Percentiles rank a stretch among this genome's conserved stretches.
These are phyloP conservation scores for Desmophyllum pertusum DNA, from an alignment of 92 coral and sea anemone species.

Conservation along the genomic window DNA sequence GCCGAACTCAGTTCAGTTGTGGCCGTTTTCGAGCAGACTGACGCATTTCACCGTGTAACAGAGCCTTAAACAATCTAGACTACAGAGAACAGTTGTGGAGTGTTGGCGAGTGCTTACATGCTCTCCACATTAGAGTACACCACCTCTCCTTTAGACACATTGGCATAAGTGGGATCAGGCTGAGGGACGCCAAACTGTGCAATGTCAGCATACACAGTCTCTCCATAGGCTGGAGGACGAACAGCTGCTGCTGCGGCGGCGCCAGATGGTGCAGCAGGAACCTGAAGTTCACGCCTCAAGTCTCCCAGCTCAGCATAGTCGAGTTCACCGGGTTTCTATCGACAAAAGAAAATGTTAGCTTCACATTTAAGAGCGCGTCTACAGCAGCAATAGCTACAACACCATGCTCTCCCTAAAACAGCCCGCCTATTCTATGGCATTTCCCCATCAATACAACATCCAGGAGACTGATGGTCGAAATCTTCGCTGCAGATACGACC, in stretches of 20 bases:
- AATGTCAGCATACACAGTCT: slow-evolving; percentile 37
- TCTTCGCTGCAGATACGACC: too few species aligned
- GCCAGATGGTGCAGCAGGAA: slow-evolving; percentile 5
- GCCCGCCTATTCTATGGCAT: too few species aligned
- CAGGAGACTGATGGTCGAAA: too few species aligned
- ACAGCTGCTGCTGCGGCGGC: slow-evolving; percentile 4
- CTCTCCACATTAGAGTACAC: slow-evolving; percentile 43
- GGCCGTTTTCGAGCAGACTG: neutral
- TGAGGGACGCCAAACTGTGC: slow-evolving; percentile 41
- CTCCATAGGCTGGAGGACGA: slow-evolving; percentile 38
- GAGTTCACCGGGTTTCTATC: slow-evolving; percentile 35
- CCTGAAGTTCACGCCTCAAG: neutral
- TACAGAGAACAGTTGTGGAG: neutral
- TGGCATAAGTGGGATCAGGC: slow-evolving; percentile 37
- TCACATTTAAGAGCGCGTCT: neutral
- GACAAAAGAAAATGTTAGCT: neutral
- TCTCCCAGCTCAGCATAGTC: slow-evolving; percentile 36
- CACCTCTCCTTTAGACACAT: slow-evolving; percentile 26
- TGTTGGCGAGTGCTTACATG: slow-evolving; percentile 12
- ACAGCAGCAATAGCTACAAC: too few species aligned
- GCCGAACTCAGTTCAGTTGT: neutral
- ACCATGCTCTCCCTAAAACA: too few species aligned
- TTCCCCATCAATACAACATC: too few species aligned
- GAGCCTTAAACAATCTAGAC: neutral
- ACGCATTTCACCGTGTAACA: neutral